phyloP scores from a whole-genome alignment of 2,888 invertebrate species.

The Incurvaria masculella region DNA sequence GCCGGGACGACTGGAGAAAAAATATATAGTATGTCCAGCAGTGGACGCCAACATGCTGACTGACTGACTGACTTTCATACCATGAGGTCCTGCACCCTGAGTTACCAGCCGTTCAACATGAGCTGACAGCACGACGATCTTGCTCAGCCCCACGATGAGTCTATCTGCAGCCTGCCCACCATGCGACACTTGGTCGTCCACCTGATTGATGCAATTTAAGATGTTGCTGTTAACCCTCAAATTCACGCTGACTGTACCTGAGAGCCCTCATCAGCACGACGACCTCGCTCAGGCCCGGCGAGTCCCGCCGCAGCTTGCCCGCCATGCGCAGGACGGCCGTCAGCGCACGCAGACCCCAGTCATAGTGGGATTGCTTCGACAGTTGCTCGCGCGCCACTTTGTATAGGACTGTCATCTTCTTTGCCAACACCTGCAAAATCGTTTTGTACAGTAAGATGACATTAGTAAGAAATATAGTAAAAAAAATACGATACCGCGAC shows the following conservation, averaged over 20 bases:
- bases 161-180: slow-evolving; percentile 84
- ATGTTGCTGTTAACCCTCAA: neutral
- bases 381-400: slow-evolving; percentile 83
- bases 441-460: slow-evolving; percentile 5
- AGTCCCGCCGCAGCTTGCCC: slow-evolving; percentile 77
- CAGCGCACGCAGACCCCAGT: slow-evolving; percentile 89
- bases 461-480: too few species aligned
- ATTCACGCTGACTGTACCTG: slow-evolving; percentile 33
- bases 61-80: too few species aligned
- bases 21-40: too few species aligned
- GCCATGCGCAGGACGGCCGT: slow-evolving; percentile 92
- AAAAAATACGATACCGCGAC: too few species aligned
- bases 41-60: too few species aligned
- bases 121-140: slow-evolving; percentile 85
- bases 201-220: too few species aligned
- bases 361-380: slow-evolving; percentile 91
- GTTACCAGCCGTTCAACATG: too few species aligned
- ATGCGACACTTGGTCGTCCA: slow-evolving; percentile 86
- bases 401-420: slow-evolving; percentile 92
- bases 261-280: slow-evolving; percentile 89
- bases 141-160: slow-evolving; percentile 73
- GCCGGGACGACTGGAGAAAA: too few species aligned
- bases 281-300: slow-evolving; percentile 77
- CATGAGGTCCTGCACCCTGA: too few species aligned
- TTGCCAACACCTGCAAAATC: slow-evolving; percentile 66